Percentiles rank a stretch among this genome's conserved stretches.
phyloP scores from a whole-genome alignment of 2,113 vertebrate species.

The Leiothrix lutea region DNA sequence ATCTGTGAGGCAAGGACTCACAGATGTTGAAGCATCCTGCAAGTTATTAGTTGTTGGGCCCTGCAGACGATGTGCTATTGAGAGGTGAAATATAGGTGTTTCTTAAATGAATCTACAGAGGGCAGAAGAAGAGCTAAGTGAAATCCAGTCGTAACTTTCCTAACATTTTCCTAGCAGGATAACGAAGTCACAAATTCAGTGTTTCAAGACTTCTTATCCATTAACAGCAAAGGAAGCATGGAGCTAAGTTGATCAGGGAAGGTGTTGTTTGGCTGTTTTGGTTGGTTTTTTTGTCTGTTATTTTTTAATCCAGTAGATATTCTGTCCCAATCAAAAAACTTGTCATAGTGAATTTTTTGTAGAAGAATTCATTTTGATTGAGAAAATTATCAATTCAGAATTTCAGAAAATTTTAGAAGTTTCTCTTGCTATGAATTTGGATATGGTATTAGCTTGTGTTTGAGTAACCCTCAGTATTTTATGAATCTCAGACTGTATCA shows the following conservation, averaged over 20 bases:
- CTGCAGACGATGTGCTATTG: not conserved
- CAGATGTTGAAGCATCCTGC: slow-evolving; percentile 47
- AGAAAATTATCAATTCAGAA: not conserved
- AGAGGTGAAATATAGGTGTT: not conserved
- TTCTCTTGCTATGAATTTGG: not conserved
- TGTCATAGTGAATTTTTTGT: not conserved
- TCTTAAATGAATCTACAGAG: not conserved
- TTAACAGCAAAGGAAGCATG: not conserved
- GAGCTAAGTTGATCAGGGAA: not conserved
- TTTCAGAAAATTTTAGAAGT: not conserved
- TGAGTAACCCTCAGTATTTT: not conserved
- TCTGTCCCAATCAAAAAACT: not conserved
- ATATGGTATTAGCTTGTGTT: not conserved
- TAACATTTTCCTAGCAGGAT: not conserved
- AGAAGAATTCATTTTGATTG: not conserved
- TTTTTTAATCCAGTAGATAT: not conserved
- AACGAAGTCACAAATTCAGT: not conserved
- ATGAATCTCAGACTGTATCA: not conserved
- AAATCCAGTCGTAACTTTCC: not conserved
- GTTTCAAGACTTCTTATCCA: not conserved
- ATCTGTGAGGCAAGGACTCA: slow-evolving; percentile 49
- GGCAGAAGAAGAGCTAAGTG: not conserved
- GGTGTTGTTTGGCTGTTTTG: not conserved
- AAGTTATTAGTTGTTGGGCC: slow-evolving; percentile 17
- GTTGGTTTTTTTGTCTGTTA: not conserved